Evolutionary conservation across 2,888 invertebrate genomes (phyloP), one percentile per base, ranked within the genome.

Genomic region (Dynastes hyllus): DNA sequence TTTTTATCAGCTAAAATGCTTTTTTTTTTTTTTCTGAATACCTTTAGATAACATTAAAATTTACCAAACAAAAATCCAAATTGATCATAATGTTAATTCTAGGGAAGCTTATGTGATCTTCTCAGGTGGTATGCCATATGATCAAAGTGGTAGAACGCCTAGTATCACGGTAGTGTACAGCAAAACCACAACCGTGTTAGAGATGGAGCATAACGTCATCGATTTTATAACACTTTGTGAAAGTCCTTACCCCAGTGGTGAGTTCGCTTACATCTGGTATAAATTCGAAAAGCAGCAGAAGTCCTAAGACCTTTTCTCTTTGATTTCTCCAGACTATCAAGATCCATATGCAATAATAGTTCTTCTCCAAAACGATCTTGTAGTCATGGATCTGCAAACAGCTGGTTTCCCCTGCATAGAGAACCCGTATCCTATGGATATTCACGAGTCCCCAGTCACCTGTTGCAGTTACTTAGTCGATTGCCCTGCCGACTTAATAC

Each of bases 371-470:
- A 97, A 97, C 91, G 99, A 99, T 91, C 92, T 99, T 89, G 98
- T 99, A 88, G 95, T 99, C 87, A 97, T 99, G 89, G 99, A 99
- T 91, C 93, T 99, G 87, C 95, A 95, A 88, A 95, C 97, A 71
- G 93, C 95, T 80, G 98, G 98, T 88, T 99, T 98, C 91, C 99
- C 99, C 32, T 98, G 98, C 90, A 97, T 98, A 91, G 98, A 99
- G 91, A 98, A 98, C 91, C 99, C 99, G 65, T 99, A 99, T 91
- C 97, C 99, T 81, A 98, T 99, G 98, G 99, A 99, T 91, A 93
- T 99, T 84, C 99, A 99, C 91, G 99, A 99, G 91, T 98, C 98
- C 76, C 96, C 98, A 29, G 98, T 99, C 87, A 99, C 99, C 78
- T 97, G 96, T 90, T 97, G 98, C 90, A 94, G 95, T 80, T 99